phyloP scores from a whole-genome alignment of 2,888 invertebrate genomes.

The Morpho helenor region DNA sequence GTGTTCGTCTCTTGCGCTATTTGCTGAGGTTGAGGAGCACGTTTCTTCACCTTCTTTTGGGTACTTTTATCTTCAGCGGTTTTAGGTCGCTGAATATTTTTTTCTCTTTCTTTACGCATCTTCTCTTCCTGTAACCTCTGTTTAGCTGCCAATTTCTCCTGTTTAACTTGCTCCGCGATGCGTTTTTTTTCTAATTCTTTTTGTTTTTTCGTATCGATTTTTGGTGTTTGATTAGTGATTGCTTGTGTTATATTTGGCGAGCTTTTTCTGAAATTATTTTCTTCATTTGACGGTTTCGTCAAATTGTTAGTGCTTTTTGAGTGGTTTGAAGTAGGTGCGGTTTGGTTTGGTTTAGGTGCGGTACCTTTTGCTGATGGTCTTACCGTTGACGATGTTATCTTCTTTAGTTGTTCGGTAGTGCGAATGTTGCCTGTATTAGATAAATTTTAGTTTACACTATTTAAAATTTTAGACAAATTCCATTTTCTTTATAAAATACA shows the following conservation, averaged over 20 bases:
- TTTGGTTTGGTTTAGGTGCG: too few species aligned
- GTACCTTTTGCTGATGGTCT: constrained; percentile 33
- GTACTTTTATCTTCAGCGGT: constrained; percentile 35
- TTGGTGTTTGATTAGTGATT: constrained; percentile 24
- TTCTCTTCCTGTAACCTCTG: constrained; percentile 48
- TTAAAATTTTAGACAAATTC: too few species aligned
- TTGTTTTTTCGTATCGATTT: constrained; percentile 44
- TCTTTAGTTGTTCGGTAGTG: constrained; percentile 37
- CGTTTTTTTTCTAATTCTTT: constrained; percentile 51
- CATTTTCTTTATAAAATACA: too few species aligned
- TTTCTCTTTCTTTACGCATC: constrained; percentile 38
- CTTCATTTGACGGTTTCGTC: not conserved
- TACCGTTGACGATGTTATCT: constrained; percentile 43
- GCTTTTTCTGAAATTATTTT: not conserved
- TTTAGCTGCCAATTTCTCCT: constrained; percentile 42
- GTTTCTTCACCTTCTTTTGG: constrained; percentile 26
- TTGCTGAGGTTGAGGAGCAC: constrained; percentile 25
- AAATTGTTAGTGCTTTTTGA: constrained; percentile 53
- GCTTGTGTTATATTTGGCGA: not conserved
- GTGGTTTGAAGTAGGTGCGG: constrained; percentile 30
- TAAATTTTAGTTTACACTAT: not conserved
- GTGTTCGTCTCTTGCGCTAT: constrained; percentile 1
- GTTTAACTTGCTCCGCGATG: constrained; percentile 42
- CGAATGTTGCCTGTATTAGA: constrained; percentile 41
- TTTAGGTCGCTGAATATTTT: constrained; percentile 30